These are phyloP conservation scores for Molanna angustata DNA, from an alignment of 2,888 invertebrate species.

Conservation along the genomic window DNA sequence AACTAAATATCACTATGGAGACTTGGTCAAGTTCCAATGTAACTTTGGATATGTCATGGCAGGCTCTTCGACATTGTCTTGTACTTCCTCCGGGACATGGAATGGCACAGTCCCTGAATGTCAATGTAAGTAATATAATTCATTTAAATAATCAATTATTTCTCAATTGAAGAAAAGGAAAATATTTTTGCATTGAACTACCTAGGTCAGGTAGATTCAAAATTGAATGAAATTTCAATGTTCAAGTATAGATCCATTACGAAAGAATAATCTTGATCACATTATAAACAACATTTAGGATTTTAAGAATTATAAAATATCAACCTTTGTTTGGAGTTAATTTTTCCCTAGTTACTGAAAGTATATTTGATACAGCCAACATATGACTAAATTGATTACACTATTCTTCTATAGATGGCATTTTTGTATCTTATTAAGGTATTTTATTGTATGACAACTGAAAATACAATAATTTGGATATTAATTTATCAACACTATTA, in stretches of 20 bases:
- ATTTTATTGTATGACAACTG: too few species aligned
- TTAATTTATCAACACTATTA: too few species aligned
- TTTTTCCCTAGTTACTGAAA: too few species aligned
- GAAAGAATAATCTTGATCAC: too few species aligned
- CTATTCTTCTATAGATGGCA: background rate
- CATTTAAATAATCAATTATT: background rate
- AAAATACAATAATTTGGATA: too few species aligned
- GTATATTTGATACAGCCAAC: background rate
- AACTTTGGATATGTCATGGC: slow-evolving; percentile 92
- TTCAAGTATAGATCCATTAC: too few species aligned
- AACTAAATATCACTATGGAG: slow-evolving; percentile 82
- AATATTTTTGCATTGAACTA: background rate
- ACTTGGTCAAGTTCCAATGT: slow-evolving; percentile 87
- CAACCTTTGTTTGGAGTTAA: too few species aligned
- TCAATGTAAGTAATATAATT: slow-evolving; percentile 68
- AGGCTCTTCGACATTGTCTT: slow-evolving; percentile 81
- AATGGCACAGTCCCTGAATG: slow-evolving; percentile 92
- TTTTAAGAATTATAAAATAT: too few species aligned
- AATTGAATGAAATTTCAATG: too few species aligned
- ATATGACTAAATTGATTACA: background rate
- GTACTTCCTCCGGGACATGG: slow-evolving; percentile 89
- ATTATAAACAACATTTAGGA: too few species aligned
- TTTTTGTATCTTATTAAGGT: too few species aligned
- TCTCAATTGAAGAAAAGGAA: background rate
- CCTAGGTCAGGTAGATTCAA: too few species aligned